Conservation (phyloP, 2,888 invertebrate genomes). For the Melikaiella ostensackeni region DNA sequence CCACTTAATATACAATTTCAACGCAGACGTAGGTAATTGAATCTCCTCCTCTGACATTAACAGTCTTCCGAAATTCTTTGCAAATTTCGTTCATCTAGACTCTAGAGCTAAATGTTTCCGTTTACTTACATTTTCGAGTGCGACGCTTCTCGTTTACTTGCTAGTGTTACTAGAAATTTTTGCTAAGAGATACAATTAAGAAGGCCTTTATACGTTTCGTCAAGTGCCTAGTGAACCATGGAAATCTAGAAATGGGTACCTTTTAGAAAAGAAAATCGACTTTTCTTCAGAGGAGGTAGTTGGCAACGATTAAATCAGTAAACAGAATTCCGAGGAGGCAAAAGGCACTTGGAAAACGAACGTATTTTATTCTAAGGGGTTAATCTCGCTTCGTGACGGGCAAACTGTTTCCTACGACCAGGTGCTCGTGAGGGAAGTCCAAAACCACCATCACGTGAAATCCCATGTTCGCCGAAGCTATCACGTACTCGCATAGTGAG, state of each 20-base stretch:
- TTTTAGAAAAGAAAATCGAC: conserved; percentile 8
- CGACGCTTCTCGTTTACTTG: conserved; percentile 56
- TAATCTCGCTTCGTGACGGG: conserved; percentile 74
- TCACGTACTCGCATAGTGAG: conserved; percentile 94
- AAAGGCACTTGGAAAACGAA: conserved; percentile 71
- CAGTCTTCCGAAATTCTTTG: conserved; percentile 11
- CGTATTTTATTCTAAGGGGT: conserved; percentile 61
- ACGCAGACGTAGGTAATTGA: neutral
- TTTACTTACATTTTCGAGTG: conserved; percentile 54
- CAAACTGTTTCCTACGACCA: conserved; percentile 84
- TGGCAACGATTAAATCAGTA: conserved; percentile 41
- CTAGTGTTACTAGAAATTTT: conserved; percentile 60
- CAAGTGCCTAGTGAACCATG: conserved; percentile 64
- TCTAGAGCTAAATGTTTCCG: conserved; percentile 33
- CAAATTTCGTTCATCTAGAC: neutral
- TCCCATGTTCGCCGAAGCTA: conserved; percentile 94
- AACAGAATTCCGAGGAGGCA: conserved; percentile 66
- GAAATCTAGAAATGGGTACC: conserved; percentile 47
- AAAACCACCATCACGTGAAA: conserved; percentile 93
- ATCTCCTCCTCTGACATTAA: conserved; percentile 9
- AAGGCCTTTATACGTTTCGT: conserved; percentile 69
- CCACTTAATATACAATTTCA: conserved; percentile 54
- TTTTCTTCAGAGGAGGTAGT: conserved; percentile 45
- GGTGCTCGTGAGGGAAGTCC: conserved; percentile 90
- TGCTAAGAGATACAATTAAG: conserved; percentile 61